Conservation (phyloP, 2,888 invertebrate species). For the Aporophyla nigra region DNA sequence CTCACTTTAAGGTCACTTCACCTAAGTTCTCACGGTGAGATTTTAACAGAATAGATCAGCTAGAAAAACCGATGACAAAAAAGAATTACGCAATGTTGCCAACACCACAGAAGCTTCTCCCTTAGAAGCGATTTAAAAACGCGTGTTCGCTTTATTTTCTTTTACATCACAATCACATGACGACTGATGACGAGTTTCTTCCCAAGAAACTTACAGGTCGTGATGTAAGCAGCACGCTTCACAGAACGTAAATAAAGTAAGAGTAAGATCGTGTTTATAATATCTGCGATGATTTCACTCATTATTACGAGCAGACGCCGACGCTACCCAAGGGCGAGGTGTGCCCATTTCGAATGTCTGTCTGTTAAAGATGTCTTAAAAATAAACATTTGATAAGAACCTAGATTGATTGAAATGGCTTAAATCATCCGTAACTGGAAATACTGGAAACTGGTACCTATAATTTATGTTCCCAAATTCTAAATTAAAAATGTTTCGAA, state of each 20-base stretch:
- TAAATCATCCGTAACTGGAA: not conserved
- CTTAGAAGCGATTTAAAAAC: conserved; percentile 1
- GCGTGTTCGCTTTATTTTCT: conserved; percentile 7
- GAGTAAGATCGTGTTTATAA: conserved; percentile 39
- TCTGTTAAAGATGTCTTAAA: conserved; percentile 9
- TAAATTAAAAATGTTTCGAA: not conserved
- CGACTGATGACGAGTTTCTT: conserved; percentile 11
- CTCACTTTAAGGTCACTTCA: too few species aligned
- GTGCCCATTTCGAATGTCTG: conserved; percentile 19
- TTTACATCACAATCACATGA: conserved; percentile 21
- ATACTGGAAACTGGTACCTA: too few species aligned
- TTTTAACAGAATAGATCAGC: too few species aligned
- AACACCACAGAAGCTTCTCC: conserved; percentile 1
- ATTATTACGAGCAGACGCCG: conserved; percentile 21
- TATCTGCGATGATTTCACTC: conserved; percentile 58
- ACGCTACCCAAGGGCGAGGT: conserved; percentile 33
- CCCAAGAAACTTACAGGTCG: conserved; percentile 5
- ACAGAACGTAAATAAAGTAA: conserved; percentile 48
- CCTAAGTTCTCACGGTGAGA: too few species aligned
- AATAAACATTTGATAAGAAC: conserved; percentile 17
- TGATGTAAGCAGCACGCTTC: conserved; percentile 53
- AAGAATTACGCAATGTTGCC: conserved; percentile 37
- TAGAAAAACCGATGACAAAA: not conserved
- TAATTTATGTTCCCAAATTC: not conserved
- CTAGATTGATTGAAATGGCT: not conserved